Evolutionary conservation across 2,797 vertebrate species (phyloP), one percentile per base, ranked within the genome.

Genomic region (Diplodus puntazzo): DNA sequence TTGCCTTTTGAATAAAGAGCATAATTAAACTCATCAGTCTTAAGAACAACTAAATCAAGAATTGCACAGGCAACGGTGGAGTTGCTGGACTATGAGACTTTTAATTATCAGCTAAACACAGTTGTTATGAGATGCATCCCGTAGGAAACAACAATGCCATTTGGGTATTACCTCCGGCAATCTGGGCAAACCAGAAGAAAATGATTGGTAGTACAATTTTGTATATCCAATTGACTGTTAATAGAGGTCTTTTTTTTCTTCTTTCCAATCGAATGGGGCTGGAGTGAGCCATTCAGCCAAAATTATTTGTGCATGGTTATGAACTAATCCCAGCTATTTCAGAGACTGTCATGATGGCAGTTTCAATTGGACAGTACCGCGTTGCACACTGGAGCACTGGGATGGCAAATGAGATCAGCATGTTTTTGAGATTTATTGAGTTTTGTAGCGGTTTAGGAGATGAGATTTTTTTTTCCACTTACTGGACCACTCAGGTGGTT

Each of bases 381-480:
- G 6, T n/a, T 53, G 64, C 70, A 69, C 76, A 52, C 20, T 39
- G 60, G 69, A 73, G 73, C 66, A 58, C 20, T 45, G 54, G 57
- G 46, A 85, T 65, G 50, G 82, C 46, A 82, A 88, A 89, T 86
- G 71, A 68, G 65, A 88, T 83, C 54, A 46, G 39, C 68, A 42
- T 62, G 69, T 81, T 76, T 87, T 71, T 20, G 11, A 81, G 69
- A 86, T 82, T 65, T 85, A 85, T 84, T 73, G 80, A 82, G 64
- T 82, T 85, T 80, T 78, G 71, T 45, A 27, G 63, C 57, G 74
- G 21, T 79, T 79, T 75, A 77, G 73, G 66, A 85, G 82, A 87
- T 80, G 75, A 77, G 43, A 27, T 27, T 81, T 81, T 62, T 62
- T 73, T 77, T 55, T 69, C 34, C 65, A 81, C 88, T 87, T 76